Evolutionary conservation across 2,888 invertebrate genomes (phyloP).

Genomic region (Heliconius sara): DNA sequence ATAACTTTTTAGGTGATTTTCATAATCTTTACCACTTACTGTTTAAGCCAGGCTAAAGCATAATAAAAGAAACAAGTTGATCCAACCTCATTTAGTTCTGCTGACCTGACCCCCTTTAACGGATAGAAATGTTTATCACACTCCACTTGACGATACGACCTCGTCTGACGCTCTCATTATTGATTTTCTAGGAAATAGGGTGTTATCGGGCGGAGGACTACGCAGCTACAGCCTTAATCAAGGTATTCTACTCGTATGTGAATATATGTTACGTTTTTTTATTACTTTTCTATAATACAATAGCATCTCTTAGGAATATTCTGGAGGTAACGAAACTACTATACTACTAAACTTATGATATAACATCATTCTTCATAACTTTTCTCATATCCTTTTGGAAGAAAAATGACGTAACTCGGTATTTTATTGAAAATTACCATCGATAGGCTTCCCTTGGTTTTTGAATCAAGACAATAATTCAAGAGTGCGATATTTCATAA

Average conservation of each 20-base stretch:
- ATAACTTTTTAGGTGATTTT: neutral
- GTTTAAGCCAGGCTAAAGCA: neutral
- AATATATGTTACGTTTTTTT: neutral
- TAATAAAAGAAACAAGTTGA: neutral
- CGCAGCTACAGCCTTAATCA: constrained; percentile 6
- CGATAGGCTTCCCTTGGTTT: too few relatives aligned
- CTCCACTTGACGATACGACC: constrained; percentile 13
- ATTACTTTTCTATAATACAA: neutral
- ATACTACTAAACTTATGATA: too few relatives aligned
- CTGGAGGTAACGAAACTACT: neutral
- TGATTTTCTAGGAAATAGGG: constrained; percentile 24
- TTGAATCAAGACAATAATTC: too few relatives aligned
- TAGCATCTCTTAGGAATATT: neutral
- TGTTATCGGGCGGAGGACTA: constrained; percentile 4
- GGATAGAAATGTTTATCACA: constrained; percentile 18
- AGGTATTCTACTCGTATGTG: neutral
- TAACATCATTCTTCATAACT: too few relatives aligned
- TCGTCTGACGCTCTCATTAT: neutral
- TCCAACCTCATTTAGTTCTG: constrained; percentile 13
- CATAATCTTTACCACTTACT: neutral
- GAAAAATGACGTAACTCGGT: too few relatives aligned
- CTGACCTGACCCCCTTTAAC: neutral
- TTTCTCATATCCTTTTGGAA: too few relatives aligned
- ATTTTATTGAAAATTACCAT: too few relatives aligned
- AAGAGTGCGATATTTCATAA: too few relatives aligned